Evolutionary conservation across 1,140 invertebrate species (phyloP).

Genomic region (Protaetia brevitarsis): DNA sequence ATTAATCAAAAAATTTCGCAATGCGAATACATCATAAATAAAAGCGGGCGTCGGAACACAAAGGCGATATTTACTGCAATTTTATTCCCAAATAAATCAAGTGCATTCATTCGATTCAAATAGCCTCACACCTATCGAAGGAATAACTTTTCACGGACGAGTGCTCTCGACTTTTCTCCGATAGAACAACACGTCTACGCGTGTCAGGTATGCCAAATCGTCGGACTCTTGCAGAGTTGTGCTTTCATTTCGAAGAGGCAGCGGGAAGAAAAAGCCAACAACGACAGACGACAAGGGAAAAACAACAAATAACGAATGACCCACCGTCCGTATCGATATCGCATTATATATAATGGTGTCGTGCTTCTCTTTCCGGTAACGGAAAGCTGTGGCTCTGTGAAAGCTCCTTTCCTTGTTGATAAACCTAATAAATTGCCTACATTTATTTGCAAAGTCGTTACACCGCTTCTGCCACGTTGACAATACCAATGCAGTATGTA

Average conservation of each 20-base stretch:
- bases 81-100: constrained; percentile 14
- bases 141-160: constrained; percentile 5
- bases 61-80: constrained; percentile 15
- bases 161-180: neutral
- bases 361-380: neutral
- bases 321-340: constrained; percentile 8
- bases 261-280: neutral
- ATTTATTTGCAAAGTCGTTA: neutral
- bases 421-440: constrained; percentile 7
- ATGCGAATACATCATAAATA: neutral
- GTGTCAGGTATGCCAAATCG: neutral
- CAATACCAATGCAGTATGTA: neutral
- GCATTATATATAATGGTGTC: neutral
- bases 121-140: neutral
- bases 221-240: neutral
- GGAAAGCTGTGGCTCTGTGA: neutral
- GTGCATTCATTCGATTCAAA: constrained; percentile 1
- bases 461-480: neutral
- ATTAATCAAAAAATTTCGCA: neutral
- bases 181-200: neutral
- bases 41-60: neutral
- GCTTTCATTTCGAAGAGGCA: neutral
- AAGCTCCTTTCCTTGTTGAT: neutral
- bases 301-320: constrained; percentile 11
- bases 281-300: neutral